phyloP scores from a whole-genome alignment of 1,140 invertebrate species.

The Helicoverpa zea region DNA sequence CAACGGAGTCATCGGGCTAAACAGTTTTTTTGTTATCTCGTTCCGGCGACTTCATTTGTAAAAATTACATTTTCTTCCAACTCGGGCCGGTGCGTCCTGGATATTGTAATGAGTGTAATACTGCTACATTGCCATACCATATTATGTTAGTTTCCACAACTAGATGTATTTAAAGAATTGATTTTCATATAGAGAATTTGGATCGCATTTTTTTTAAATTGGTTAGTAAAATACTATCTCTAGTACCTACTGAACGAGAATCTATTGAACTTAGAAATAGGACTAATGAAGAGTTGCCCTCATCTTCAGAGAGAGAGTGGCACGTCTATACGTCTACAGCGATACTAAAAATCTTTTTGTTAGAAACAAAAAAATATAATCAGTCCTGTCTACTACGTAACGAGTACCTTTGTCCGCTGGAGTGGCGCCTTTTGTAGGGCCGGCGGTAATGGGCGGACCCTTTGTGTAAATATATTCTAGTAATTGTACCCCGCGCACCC shows the following conservation, averaged over 20 bases:
- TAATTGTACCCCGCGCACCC: slow-evolving; percentile 53
- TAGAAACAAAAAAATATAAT: slow-evolving; percentile 72
- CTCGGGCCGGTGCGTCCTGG: neutral
- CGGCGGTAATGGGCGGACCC: slow-evolving; percentile 60
- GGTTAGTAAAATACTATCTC: too few species aligned
- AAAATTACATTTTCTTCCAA: slow-evolving; percentile 57
- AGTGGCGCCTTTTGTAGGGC: slow-evolving; percentile 62
- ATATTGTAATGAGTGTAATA: neutral
- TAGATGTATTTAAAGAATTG: too few species aligned
- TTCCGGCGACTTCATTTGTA: slow-evolving; percentile 64
- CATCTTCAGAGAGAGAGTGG: neutral
- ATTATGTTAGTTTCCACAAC: too few species aligned
- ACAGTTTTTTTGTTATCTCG: slow-evolving; percentile 54
- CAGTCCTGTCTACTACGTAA: slow-evolving; percentile 67
- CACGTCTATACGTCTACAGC: slow-evolving; percentile 17
- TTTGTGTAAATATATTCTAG: slow-evolving; percentile 74
- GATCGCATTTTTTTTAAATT: too few species aligned
- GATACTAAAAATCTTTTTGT: slow-evolving; percentile 70
- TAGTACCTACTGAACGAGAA: neutral
- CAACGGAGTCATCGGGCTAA: slow-evolving; percentile 60
- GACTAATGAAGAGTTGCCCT: slow-evolving; percentile 14
- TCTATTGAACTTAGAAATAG: neutral
- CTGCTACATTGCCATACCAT: too few species aligned
- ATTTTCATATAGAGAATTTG: too few species aligned
- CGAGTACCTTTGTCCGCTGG: slow-evolving; percentile 66